Conservation (phyloP, 1,140 invertebrate genomes). For the Drosophila sulfurigaster region DNA sequence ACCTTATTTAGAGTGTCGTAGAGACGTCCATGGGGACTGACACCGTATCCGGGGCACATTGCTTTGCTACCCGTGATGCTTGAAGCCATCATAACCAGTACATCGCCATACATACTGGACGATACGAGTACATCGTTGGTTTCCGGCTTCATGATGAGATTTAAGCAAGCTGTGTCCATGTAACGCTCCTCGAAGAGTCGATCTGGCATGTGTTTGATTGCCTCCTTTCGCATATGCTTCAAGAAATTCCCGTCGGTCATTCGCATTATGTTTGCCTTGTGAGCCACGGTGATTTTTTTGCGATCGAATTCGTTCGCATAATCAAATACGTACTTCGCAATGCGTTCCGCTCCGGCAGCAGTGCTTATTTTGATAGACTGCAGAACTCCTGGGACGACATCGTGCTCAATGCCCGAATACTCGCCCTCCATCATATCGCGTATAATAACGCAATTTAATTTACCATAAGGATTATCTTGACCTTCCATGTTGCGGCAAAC, state of each 20-base stretch:
- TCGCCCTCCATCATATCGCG: slow-evolving; percentile 68
- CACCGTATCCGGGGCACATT: slow-evolving; percentile 52
- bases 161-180: slow-evolving; percentile 58
- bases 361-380: slow-evolving; percentile 72
- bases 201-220: background rate
- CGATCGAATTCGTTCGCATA: slow-evolving; percentile 46
- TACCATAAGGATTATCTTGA: slow-evolving; percentile 35
- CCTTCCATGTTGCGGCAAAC: slow-evolving; percentile 49
- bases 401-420: slow-evolving; percentile 70
- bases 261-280: slow-evolving; percentile 69
- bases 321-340: slow-evolving; percentile 52
- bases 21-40: slow-evolving; percentile 37
- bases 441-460: slow-evolving; percentile 55
- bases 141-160: slow-evolving; percentile 47
- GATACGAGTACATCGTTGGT: slow-evolving; percentile 52
- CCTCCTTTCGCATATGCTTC: slow-evolving; percentile 42
- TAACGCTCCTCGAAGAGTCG: slow-evolving; percentile 63
- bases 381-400: slow-evolving; percentile 59
- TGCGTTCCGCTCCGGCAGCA: slow-evolving; percentile 39
- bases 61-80: slow-evolving; percentile 52
- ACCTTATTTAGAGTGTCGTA: slow-evolving; percentile 39
- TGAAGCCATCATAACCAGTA: slow-evolving; percentile 48
- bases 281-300: slow-evolving; percentile 62
- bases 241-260: slow-evolving; percentile 70
- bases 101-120: slow-evolving; percentile 75